Evolutionary conservation across 2,888 invertebrate species (phyloP).

Genomic region (Seira ritae): DNA sequence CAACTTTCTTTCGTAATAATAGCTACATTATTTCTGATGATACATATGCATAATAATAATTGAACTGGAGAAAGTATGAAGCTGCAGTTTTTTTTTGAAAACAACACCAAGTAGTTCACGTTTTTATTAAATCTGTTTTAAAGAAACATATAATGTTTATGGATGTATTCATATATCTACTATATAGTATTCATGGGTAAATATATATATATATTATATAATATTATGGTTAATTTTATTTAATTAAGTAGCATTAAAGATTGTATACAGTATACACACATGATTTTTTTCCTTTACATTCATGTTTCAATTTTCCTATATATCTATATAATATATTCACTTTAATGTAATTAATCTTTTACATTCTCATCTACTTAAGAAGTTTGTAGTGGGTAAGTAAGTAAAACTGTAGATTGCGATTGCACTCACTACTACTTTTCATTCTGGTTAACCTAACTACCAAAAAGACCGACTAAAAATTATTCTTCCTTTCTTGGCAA

Average conservation of each 20-base stretch:
- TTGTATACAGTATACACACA: constrained; percentile 2
- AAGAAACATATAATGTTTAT: constrained; percentile 60
- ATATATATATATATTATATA: constrained; percentile 26
- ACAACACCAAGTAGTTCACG: constrained; percentile 63
- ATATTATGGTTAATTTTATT: constrained; percentile 28
- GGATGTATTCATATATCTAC: constrained; percentile 15
- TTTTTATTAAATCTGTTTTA: constrained; percentile 66
- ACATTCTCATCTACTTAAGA: not conserved
- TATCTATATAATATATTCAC: constrained; percentile 15
- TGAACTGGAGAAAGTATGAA: too few relatives aligned
- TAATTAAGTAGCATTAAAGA: constrained; percentile 23
- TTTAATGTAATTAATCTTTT: not conserved
- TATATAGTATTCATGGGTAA: not conserved
- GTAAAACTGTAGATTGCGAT: not conserved
- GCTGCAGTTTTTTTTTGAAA: constrained; percentile 1
- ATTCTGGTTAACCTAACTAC: constrained; percentile 8
- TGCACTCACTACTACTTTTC: not conserved
- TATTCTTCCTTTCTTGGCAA: not conserved
- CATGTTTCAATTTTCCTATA: not conserved
- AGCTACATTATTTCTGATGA: too few relatives aligned
- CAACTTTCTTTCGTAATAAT: too few relatives aligned
- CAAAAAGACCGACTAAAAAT: constrained; percentile 6
- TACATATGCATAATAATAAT: too few relatives aligned
- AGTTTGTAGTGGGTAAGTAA: too few relatives aligned
- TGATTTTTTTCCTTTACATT: not conserved